Base-by-base conservation (phyloP, 1,140 invertebrate species). In the Bathynomus jamesi region DNA sequence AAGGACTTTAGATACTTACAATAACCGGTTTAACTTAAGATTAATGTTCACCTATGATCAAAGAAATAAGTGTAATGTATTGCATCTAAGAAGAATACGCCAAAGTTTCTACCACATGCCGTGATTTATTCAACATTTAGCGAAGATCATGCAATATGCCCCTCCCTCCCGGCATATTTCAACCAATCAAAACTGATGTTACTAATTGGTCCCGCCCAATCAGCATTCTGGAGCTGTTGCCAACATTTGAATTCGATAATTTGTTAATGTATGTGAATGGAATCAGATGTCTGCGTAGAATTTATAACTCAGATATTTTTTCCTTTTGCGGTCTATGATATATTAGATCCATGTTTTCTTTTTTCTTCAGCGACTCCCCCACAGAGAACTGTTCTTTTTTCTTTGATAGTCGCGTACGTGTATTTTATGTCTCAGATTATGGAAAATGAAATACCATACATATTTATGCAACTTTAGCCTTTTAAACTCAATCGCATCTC, bases 31-130 rank as follows among this genome's bases (percentile, higher is more conserved):
- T 53, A 53, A 53, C 40, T 17, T 53, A 53, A 53, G 40, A 53
- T 53, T 53, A 53, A 53, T 3, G 40, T 53, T 53, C 40, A 53
- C 40, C 40, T 53, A 53, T 53, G 40, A 53, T 53, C 40, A 53
- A 53, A 53, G 40, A 53, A 53, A 53, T 53, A 53, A 53, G 40
- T 53, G 40, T 53, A 53, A 53, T 53, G 40, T 53, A 53, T 40
- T 40, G 32, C 7, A 40, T 7, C 32, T 17, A 40, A 40, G 32
- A 40, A 40, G 32, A 40, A 40, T 40, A 40, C 32, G 32, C 32
- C 32, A 40, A 40, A 40, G 32, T 40, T 40, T 17, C 32, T 40
- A 40, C 32, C 32, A 40, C 32, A 40, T 40, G 32, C 32, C 32
- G 32, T 40, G 32, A 40, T 40, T 40, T 40, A 40, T 40, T 40